phyloP scores from a whole-genome alignment of 2,113 vertebrate genomes.

The Haplochromis vanheusdeni region DNA sequence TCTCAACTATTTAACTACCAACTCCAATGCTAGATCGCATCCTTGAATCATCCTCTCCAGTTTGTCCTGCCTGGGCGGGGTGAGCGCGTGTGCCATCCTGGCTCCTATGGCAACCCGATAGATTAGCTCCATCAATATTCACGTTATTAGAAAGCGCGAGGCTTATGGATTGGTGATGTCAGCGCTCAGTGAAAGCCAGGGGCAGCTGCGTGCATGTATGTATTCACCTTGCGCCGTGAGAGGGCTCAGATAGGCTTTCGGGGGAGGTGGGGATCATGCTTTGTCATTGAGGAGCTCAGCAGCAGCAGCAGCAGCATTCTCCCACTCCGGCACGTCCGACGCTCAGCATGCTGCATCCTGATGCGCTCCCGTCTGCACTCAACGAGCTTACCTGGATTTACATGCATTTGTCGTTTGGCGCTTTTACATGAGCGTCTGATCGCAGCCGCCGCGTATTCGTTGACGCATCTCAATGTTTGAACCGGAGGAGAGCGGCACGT shows the following conservation, averaged over 20 bases:
- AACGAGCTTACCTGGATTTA: slow-evolving; percentile 42
- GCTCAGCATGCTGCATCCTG: slow-evolving; percentile 66
- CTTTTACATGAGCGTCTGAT: slow-evolving; percentile 17
- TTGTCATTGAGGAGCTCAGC: slow-evolving; percentile 70
- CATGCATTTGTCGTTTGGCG: not conserved
- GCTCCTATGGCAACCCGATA: slow-evolving; percentile 87
- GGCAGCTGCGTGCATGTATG: slow-evolving; percentile 30
- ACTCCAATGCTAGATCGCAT: slow-evolving; percentile 4
- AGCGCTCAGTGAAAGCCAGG: slow-evolving; percentile 58
- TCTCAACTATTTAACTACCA: not conserved
- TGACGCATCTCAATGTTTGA: slow-evolving; percentile 55
- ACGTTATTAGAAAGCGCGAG: slow-evolving; percentile 72
- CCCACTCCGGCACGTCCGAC: slow-evolving; percentile 63
- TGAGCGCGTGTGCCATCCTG: slow-evolving; percentile 73
- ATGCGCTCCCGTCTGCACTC: slow-evolving; percentile 51
- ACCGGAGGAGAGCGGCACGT: slow-evolving; percentile 46
- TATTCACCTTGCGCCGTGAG: slow-evolving; percentile 44
- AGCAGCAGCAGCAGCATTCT: slow-evolving; percentile 37
- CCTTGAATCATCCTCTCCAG: slow-evolving; percentile 59
- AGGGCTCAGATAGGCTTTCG: slow-evolving; percentile 25
- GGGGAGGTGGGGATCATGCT: slow-evolving; percentile 58
- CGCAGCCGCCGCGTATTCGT: slow-evolving; percentile 18
- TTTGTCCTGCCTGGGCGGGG: slow-evolving; percentile 75
- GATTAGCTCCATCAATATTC: slow-evolving; percentile 82
- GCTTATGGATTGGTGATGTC: slow-evolving; percentile 78